phyloP scores from a whole-genome alignment of 2,113 vertebrate species.

The Melanerpes formicivorus region DNA sequence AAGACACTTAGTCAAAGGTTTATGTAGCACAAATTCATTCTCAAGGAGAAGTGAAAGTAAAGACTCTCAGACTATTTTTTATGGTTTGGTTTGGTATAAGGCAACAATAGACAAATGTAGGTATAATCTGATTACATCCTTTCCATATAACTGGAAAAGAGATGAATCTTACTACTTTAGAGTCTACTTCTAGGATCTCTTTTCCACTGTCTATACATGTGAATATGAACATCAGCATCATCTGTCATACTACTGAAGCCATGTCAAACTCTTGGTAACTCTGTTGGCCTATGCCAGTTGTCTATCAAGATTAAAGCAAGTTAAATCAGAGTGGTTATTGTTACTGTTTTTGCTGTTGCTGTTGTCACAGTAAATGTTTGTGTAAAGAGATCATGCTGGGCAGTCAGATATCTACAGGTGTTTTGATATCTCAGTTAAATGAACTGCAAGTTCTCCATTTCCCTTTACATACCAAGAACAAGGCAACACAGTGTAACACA shows the following conservation, averaged over 20 bases:
- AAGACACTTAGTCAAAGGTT: slow-evolving; percentile 48
- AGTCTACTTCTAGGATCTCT: not conserved
- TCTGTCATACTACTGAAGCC: not conserved
- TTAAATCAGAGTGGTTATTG: not conserved
- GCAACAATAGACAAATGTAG: not conserved
- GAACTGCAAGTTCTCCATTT: not conserved
- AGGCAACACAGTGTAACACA: not conserved
- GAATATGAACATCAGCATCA: not conserved
- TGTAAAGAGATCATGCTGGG: not conserved
- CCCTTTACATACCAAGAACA: not conserved
- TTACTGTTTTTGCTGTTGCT: not conserved
- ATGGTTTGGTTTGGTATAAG: not conserved
- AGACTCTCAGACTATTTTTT: not conserved
- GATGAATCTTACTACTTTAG: not conserved
- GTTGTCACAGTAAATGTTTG: accelerated
- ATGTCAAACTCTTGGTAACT: not conserved
- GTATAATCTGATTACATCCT: not conserved
- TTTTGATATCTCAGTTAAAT: not conserved
- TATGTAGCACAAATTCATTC: slow-evolving; percentile 54
- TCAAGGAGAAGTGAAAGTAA: slow-evolving; percentile 66
- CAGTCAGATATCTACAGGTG: not conserved
- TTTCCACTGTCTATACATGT: not conserved
- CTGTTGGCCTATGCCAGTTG: not conserved
- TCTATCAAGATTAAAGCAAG: not conserved
- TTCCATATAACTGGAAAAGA: not conserved